A percentile compares a stretch with the other conserved stretches of the same genome.
Evolutionary conservation across 2,113 vertebrate species (phyloP).

Genomic region (Ageneiosus marmoratus): DNA sequence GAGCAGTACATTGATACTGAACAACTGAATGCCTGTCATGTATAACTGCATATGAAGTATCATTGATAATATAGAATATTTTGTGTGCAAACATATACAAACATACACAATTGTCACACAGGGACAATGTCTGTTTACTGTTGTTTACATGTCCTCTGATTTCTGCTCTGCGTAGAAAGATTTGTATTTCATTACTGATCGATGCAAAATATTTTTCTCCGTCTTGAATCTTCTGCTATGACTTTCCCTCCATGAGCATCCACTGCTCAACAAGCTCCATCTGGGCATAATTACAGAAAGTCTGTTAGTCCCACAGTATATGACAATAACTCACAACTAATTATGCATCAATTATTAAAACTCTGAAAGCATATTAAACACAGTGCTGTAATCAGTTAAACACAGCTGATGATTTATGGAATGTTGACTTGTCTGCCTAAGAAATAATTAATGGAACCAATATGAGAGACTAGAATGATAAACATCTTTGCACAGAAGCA

Average conservation of each 20-base stretch:
- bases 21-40: slow-evolving; percentile 25
- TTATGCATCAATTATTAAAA: slow-evolving; percentile 58
- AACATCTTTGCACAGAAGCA: slow-evolving; percentile 25
- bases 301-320: slow-evolving; percentile 48
- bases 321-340: slow-evolving; percentile 54
- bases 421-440: slow-evolving; percentile 45
- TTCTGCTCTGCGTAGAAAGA: slow-evolving; percentile 17
- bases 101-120: slow-evolving; percentile 1
- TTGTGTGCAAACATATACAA: neutral
- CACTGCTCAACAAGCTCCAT: slow-evolving; percentile 45
- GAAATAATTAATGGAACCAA: slow-evolving; percentile 47
- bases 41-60: slow-evolving; percentile 16
- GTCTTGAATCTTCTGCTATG: slow-evolving; percentile 21
- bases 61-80: slow-evolving; percentile 10
- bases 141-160: neutral
- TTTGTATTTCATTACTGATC: slow-evolving; percentile 40
- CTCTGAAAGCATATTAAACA: slow-evolving; percentile 54
- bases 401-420: slow-evolving; percentile 50
- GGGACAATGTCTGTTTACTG: neutral
- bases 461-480: slow-evolving; percentile 33
- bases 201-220: slow-evolving; percentile 24
- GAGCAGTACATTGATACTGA: neutral
- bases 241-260: slow-evolving; percentile 44
- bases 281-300: slow-evolving; percentile 52
- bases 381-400: slow-evolving; percentile 50